phyloP scores from a whole-genome alignment of 2,113 vertebrate genomes.

The Pyrgilauda ruficollis region DNA sequence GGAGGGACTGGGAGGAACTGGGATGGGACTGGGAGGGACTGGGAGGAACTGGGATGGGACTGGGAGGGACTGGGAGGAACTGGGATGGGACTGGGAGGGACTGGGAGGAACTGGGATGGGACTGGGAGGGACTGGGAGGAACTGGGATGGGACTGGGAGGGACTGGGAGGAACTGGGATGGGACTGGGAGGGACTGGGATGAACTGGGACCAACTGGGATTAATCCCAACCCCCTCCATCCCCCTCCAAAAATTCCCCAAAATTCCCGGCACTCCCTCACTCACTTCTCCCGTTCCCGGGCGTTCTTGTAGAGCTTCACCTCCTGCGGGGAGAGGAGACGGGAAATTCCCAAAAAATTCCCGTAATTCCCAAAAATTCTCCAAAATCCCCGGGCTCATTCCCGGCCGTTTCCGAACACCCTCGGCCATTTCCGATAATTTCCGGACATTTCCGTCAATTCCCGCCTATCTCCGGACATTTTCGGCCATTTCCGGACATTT shows the following conservation, averaged over 20 bases:
- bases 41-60: no score
- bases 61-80: no score
- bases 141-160: no score
- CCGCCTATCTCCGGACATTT: rapidly evolving
- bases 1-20: no score
- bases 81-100: no score
- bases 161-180: not conserved
- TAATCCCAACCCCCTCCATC: not conserved
- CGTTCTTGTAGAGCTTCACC: constrained; percentile 95
- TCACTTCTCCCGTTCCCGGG: constrained; percentile 91
- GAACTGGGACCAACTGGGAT: not conserved
- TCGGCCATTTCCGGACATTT: rapidly evolving
- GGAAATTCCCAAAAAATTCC: not conserved
- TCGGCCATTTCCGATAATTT: no score
- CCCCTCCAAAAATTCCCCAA: not conserved
- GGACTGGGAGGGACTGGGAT: not conserved
- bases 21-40: no score
- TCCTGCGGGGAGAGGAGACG: constrained; percentile 71
- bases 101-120: no score
- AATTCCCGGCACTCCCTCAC: not conserved
- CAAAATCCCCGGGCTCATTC: not conserved
- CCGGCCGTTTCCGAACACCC: rapidly evolving
- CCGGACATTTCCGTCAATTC: rapidly evolving
- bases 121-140: no score
- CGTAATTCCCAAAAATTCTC: not conserved